Percentiles rank a stretch among this genome's conserved stretches.
Conservation (phyloP, 2,113 vertebrate species). For the Stigmatopora argus region DNA sequence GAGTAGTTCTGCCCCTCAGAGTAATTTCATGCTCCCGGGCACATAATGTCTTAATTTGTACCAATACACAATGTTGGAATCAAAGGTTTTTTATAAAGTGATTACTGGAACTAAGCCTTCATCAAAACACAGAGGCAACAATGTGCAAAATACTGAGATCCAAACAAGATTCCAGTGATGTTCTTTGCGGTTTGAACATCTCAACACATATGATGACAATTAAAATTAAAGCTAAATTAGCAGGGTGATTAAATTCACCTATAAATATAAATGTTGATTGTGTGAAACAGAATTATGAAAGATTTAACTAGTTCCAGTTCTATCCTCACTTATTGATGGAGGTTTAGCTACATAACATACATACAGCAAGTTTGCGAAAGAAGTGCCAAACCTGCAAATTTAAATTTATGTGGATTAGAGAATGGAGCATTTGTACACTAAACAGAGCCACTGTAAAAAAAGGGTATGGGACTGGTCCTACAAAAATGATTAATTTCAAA, state of each 20-base stretch:
- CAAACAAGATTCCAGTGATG: slow-evolving; percentile 16
- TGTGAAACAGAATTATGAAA: slow-evolving; percentile 33
- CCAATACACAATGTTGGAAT: not conserved
- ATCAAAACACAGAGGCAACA: slow-evolving; percentile 13
- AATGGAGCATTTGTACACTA: slow-evolving; percentile 33
- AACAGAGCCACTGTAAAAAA: slow-evolving; percentile 14
- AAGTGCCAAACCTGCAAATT: slow-evolving; percentile 47
- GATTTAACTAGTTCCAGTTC: slow-evolving; percentile 34
- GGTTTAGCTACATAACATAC: slow-evolving; percentile 31
- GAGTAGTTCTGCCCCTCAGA: not conserved
- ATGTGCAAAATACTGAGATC: slow-evolving; percentile 17
- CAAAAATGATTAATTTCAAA: not conserved
- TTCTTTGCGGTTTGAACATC: slow-evolving; percentile 30
- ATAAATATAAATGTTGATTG: slow-evolving; percentile 38
- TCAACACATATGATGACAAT: slow-evolving; percentile 33
- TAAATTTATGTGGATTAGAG: slow-evolving; percentile 38
- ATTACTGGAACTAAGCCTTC: slow-evolving; percentile 18
- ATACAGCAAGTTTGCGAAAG: slow-evolving; percentile 19
- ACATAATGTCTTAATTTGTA: not conserved
- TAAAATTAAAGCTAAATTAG: slow-evolving; percentile 23
- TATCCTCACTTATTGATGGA: slow-evolving; percentile 40
- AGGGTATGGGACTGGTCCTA: not conserved
- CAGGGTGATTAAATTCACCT: slow-evolving; percentile 26
- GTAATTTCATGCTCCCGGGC: not conserved
- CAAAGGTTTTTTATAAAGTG: not conserved